A percentile compares a stretch with the other conserved stretches of the same genome.
phyloP scores from a whole-genome alignment of 2,113 vertebrate species.

The Ardeotis arabs region DNA sequence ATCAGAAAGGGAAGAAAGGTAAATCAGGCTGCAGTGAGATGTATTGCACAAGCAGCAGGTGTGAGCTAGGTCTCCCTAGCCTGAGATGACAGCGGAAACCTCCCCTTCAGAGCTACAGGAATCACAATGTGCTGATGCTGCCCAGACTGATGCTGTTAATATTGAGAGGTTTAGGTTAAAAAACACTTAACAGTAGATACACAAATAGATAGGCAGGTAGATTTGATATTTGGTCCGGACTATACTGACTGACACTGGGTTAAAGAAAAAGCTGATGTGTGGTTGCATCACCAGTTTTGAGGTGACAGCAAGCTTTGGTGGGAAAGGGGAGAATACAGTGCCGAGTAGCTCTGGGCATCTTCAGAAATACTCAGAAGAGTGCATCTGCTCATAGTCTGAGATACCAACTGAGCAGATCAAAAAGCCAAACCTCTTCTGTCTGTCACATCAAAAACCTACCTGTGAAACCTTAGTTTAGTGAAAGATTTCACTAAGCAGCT shows the following conservation, averaged over 20 bases:
- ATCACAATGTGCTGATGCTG: background rate
- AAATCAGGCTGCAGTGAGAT: background rate
- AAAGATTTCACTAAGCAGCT: background rate
- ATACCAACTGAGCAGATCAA: background rate
- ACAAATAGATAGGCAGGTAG: background rate
- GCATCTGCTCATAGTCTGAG: background rate
- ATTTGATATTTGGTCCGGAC: background rate
- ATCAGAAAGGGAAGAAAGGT: background rate
- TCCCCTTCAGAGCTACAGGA: background rate
- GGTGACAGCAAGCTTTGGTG: background rate
- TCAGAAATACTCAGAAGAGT: background rate
- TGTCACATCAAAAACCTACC: background rate
- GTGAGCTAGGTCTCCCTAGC: background rate
- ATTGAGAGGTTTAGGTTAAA: background rate
- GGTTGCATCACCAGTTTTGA: background rate
- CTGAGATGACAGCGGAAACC: background rate
- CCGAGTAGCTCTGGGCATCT: background rate
- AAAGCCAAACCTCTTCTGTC: background rate
- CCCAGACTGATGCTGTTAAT: background rate
- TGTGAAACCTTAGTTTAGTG: background rate
- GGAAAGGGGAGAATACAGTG: background rate
- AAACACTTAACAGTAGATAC: background rate
- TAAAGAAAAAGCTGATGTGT: background rate
- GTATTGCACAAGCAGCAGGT: background rate
- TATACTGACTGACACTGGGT: background rate